Evolutionary conservation across 1,140 invertebrate species (phyloP), one percentile per base, ranked within the genome.

Genomic region (Lamellibrachia luymesi): DNA sequence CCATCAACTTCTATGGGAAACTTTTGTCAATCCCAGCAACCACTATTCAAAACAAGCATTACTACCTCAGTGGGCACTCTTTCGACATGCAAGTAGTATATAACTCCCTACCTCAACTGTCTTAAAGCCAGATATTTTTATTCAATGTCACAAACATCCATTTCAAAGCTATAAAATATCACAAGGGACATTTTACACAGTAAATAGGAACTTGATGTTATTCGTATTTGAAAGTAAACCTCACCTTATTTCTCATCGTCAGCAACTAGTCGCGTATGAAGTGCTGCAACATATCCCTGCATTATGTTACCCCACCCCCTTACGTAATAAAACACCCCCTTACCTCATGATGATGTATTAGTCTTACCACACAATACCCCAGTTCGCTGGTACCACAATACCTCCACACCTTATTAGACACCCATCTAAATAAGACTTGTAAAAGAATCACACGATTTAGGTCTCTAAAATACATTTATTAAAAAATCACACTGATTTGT

Each of bases 401-500:
- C 52, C 52, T 10, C 52, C 52, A 6, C 52, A 56, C 52, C 52
- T 56, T 56, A 56, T 13, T 13, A 6, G 52, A 56, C 64, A 80
- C 64, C 13, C 64, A 80, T 4, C 64, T 80, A 80, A 6, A 10
- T 80, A 80, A 22, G 64, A 80, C 64, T 80, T 22, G 13, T 22
- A 80, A 80, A 22, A 80, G 25, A 80, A 80, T 10, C 64, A 80
- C 64, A 80, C 64, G 1, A 80, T 10, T 6, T 80, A 80, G 64
- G 64, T 80, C 64, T 80, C 64, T 80, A 80, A 80, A 80, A 80
- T 80, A 80, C 64, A 80, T 80, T 80, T 80, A 80, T 80, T 80
- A 80, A 80, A 80, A 80, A 80, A 80, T 80, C 64, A 80, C 64
- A 80, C 64, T 80, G 64, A 80, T 80, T 56, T 17, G 52, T 56